Evolutionary conservation across 2,888 invertebrate genomes (phyloP).

Genomic region (Pachymerium ferrugineum): DNA sequence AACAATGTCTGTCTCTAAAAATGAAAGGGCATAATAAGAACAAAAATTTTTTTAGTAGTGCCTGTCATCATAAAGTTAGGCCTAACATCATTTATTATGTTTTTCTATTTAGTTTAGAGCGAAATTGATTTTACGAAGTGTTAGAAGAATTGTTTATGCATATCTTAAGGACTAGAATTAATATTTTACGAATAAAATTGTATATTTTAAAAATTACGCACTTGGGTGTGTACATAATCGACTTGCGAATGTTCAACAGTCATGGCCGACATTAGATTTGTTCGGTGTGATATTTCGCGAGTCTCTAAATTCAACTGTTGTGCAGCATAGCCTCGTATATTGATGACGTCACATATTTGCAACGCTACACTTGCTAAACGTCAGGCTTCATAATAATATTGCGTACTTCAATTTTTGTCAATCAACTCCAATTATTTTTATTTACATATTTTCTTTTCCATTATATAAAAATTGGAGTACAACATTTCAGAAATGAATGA

Average conservation of each 20-base stretch:
- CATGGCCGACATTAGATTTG: constrained; percentile 36
- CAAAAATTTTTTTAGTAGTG: no score
- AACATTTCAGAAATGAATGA: no score
- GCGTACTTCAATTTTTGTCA: not conserved
- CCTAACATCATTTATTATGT: no score
- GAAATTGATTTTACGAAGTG: not conserved
- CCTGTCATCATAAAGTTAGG: no score
- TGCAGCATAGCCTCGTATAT: no score
- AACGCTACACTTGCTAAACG: no score
- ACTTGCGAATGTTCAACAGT: constrained; percentile 39
- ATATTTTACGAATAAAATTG: no score
- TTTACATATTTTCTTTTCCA: not conserved
- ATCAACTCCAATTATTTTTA: constrained; percentile 13
- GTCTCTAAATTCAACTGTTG: no score
- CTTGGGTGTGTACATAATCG: constrained; percentile 37
- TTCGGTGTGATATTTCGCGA: no score
- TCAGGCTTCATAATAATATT: no score
- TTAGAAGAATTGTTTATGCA: not conserved
- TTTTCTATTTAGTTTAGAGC: not conserved
- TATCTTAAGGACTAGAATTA: no score
- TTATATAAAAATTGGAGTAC: constrained; percentile 16
- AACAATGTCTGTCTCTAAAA: constrained; percentile 36
- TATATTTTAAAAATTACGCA: constrained; percentile 6
- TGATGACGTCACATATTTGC: no score
- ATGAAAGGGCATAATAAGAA: not conserved